Percentiles rank a stretch among this genome's conserved stretches.
Evolutionary conservation across 1,140 invertebrate genomes (phyloP).

Genomic region (Heliconius hermathena): DNA sequence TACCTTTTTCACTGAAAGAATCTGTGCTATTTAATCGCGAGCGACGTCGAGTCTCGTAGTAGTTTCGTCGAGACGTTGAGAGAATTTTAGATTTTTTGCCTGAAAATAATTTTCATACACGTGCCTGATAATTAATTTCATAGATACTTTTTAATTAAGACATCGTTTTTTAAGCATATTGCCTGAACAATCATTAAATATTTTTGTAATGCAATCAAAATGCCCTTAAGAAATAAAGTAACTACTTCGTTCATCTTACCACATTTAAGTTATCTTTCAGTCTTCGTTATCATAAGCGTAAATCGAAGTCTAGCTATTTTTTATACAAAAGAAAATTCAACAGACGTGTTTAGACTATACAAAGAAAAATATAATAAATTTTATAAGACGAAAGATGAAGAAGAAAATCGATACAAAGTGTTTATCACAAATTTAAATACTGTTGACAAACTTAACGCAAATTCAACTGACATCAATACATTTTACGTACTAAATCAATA

Average conservation of each 20-base stretch:
- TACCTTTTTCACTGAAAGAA: too few species aligned
- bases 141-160: not conserved
- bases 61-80: too few species aligned
- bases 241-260: not conserved
- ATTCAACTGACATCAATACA: conserved; percentile 40
- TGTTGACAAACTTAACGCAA: conserved; percentile 49
- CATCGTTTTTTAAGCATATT: not conserved
- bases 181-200: too few species aligned
- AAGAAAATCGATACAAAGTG: conserved; percentile 45
- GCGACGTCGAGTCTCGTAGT: not conserved
- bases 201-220: not conserved
- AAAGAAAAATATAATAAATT: conserved; percentile 58
- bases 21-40: not conserved
- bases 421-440: conserved; percentile 60
- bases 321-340: conserved; percentile 44
- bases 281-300: not conserved
- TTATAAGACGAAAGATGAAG: conserved; percentile 47
- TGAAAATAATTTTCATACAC: not conserved
- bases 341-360: conserved; percentile 50
- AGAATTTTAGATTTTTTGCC: not conserved
- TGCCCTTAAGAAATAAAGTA: not conserved
- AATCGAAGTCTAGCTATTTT: conserved; percentile 18
- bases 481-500: conserved; percentile 58
- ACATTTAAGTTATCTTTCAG: not conserved
- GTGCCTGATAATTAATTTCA: not conserved